These are phyloP conservation scores for Drosophila mettleri DNA, from an alignment of 2,888 invertebrate species.

Conservation along the genomic window DNA sequence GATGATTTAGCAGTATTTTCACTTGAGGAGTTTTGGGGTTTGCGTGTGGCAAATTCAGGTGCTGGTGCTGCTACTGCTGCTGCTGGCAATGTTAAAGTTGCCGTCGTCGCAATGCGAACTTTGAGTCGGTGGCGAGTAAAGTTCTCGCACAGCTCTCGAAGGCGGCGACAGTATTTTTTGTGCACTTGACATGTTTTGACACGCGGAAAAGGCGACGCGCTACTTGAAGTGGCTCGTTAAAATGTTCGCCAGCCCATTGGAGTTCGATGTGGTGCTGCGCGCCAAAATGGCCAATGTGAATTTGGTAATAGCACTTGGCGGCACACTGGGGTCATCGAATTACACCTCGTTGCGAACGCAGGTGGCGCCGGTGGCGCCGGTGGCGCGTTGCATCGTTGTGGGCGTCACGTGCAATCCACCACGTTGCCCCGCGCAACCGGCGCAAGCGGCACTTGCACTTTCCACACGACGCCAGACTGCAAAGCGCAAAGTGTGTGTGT, in stretches of 20 bases:
- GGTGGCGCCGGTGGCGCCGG: too few relatives aligned
- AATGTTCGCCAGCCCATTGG: conserved; percentile 66
- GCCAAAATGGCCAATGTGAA: conserved; percentile 69
- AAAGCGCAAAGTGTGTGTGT: too few relatives aligned
- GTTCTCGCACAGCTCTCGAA: conserved; percentile 65
- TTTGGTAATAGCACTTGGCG: conserved; percentile 53
- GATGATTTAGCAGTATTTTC: conserved; percentile 63
- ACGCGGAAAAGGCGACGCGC: conserved; percentile 53
- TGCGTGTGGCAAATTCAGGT: conserved; percentile 68
- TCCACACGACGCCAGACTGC: conserved; percentile 54
- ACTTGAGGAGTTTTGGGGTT: conserved; percentile 51
- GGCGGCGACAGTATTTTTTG: conserved; percentile 74
- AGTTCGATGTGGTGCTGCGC: conserved; percentile 73
- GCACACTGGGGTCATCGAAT: conserved; percentile 5
- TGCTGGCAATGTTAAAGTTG: conserved; percentile 30
- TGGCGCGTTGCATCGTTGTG: not conserved
- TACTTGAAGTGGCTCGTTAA: conserved; percentile 34
- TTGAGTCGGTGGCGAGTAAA: conserved; percentile 47
- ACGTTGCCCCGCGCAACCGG: conserved; percentile 43
- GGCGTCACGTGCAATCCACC: conserved; percentile 44
- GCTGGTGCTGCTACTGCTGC: not conserved
- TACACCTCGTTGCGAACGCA: conserved; percentile 21
- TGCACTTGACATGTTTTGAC: conserved; percentile 80
- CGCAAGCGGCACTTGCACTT: conserved; percentile 71
- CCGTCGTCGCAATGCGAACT: conserved; percentile 71